phyloP scores from a whole-genome alignment of 1,140 invertebrate species.

The Drepana arcuata region DNA sequence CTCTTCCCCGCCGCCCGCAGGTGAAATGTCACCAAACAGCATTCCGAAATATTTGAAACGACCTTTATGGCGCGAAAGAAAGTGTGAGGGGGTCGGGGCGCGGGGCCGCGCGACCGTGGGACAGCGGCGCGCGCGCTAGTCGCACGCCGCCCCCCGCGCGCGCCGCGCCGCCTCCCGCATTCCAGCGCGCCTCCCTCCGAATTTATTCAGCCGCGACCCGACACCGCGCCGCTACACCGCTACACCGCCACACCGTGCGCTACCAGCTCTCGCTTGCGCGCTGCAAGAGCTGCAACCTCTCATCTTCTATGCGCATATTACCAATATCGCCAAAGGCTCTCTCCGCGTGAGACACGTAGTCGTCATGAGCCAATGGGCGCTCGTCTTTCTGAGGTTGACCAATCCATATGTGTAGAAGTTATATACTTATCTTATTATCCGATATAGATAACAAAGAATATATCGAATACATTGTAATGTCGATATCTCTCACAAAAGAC shows the following conservation, averaged over 20 bases:
- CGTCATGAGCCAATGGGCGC: too few species aligned
- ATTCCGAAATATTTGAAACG: conserved; percentile 71
- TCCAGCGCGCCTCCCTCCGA: conserved; percentile 65
- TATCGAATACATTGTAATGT: too few species aligned
- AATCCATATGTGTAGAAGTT: too few species aligned
- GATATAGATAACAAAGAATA: too few species aligned
- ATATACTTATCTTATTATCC: too few species aligned
- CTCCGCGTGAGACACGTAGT: too few species aligned
- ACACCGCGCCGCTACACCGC: conserved; percentile 13
- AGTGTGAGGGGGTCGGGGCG: conserved; percentile 51
- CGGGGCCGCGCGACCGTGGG: conserved; percentile 55
- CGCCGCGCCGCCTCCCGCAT: conserved; percentile 48
- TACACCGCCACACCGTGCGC: conserved; percentile 3
- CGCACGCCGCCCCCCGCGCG: conserved; percentile 56
- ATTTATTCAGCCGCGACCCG: conserved; percentile 63
- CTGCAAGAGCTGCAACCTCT: too few species aligned
- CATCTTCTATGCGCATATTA: too few species aligned
- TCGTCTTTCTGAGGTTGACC: too few species aligned
- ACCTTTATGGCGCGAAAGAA: conserved; percentile 71
- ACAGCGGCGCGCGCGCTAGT: conserved; percentile 64
- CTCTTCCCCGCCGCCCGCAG: conserved; percentile 36
- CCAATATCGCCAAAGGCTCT: too few species aligned
- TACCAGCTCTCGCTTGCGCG: conserved; percentile 9
- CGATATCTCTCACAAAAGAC: background rate
- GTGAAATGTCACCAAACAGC: conserved; percentile 68